Conservation (phyloP, 2,888 invertebrate species). For the Zaprionus bogoriensis region DNA sequence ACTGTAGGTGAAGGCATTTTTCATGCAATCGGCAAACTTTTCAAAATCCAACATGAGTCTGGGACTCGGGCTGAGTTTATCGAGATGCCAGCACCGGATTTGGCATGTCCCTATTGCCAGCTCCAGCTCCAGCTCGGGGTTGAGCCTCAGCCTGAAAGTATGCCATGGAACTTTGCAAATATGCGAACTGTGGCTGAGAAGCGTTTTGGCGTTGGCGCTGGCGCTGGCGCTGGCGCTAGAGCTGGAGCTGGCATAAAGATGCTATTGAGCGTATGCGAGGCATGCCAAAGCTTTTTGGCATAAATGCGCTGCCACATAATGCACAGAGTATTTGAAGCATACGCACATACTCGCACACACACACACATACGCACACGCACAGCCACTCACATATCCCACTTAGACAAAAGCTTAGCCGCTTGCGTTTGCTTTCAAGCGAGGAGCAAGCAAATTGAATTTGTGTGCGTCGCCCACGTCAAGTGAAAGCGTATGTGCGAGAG, state of each 20-base stretch:
- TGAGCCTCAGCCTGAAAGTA: constrained; percentile 35
- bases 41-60: constrained; percentile 31
- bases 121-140: not conserved
- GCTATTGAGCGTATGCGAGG: constrained; percentile 50
- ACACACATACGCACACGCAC: constrained; percentile 4
- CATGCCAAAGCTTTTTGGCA: constrained; percentile 60
- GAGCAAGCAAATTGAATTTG: constrained; percentile 66
- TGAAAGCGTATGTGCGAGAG: constrained; percentile 10
- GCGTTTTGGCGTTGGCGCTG: constrained; percentile 12
- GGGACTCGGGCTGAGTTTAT: constrained; percentile 34
- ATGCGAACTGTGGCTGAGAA: constrained; percentile 30
- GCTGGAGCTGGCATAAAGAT: constrained; percentile 48
- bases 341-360: constrained; percentile 2
- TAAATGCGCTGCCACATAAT: constrained; percentile 66
- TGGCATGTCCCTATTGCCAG: constrained; percentile 15
- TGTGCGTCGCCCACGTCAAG: constrained; percentile 28
- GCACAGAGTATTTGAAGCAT: constrained; percentile 34
- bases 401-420: constrained; percentile 45
- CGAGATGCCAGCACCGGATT: constrained; percentile 30
- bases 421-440: constrained; percentile 30
- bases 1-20: constrained; percentile 42
- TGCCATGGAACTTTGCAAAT: constrained; percentile 51
- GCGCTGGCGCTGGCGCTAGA: not conserved
- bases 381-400: constrained; percentile 20
- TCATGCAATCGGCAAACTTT: constrained; percentile 42